Base-by-base conservation (phyloP, 1,140 invertebrate genomes). In the Meloidogyne chitwoodi region DNA sequence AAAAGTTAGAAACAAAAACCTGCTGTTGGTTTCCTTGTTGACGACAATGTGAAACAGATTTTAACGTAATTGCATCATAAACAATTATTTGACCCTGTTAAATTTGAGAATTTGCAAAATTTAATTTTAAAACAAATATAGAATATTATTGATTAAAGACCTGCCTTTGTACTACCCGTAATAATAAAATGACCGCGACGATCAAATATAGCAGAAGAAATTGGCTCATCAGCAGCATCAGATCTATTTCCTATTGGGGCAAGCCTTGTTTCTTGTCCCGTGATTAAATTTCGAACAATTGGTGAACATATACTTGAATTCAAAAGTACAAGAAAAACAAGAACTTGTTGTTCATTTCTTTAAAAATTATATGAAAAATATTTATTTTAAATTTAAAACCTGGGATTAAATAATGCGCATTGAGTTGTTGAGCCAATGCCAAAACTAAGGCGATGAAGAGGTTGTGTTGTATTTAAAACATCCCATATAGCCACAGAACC, bases 201-300 rank as follows among this genome's bases (percentile, higher is more conserved):
- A 67, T 81, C 80, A 68, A 83, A 81, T 27, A 64, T 64, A n/a
- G 67, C 68, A 61, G 80, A 79, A 12, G 80, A 83, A 34, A 81
- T 67, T 8, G 81, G 34, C 19, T 81, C 80, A 34, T 82, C 80
- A 4, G 75, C 34, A 27, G 62, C 65, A 19, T 71, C 64, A 31
- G 24, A 24, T 34, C n/a, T 56, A n/a, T 24, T 78, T 70, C 61
- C 77, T 14, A 56, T 56, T 56, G 48, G 48, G 2, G 34, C 48
- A 14, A 78, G 67, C 5, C 34, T 70, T 22, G 29, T 44, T 68
- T 78, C 56, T 19, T 31, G 34, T 16, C 67, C 67, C 2, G 68
- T 77, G 11, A 19, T 26, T 27, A 80, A 27, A 61, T 80, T 68
- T 29, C 26, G 29, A 14, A 78, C 67, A 24, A 78, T 29, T 56